Evolutionary conservation across 2,113 vertebrate genomes (phyloP).

Genomic region (Hyperopisus bebe): DNA sequence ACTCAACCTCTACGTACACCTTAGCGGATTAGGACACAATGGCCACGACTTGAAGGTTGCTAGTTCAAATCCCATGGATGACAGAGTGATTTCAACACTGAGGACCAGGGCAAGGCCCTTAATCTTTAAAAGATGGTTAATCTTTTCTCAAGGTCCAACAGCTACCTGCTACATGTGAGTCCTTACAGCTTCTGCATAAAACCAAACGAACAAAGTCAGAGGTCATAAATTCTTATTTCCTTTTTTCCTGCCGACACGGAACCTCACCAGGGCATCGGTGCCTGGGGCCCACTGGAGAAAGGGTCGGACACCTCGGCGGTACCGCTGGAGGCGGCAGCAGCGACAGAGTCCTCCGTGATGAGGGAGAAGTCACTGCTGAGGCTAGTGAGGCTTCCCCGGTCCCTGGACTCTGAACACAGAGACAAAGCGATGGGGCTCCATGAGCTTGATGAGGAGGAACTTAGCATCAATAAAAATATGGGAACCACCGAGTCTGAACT

Average conservation of each 20-base stretch:
- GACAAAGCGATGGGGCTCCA: neutral
- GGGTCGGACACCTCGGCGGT: conserved; percentile 73
- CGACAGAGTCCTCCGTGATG: conserved; percentile 77
- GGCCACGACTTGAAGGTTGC: neutral
- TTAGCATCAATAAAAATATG: neutral
- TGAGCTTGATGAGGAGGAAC: neutral
- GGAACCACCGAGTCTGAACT: neutral
- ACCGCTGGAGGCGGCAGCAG: conserved; percentile 64
- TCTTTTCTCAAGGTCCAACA: neutral
- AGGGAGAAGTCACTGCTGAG: conserved; percentile 93
- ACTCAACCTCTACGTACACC: neutral
- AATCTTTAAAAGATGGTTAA: neutral
- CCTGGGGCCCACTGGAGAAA: conserved; percentile 63
- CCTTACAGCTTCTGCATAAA: neutral
- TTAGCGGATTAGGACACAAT: neutral
- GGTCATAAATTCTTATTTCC: neutral
- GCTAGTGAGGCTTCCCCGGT: conserved; percentile 88
- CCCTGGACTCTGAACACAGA: conserved; percentile 64
- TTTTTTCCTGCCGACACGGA: neutral
- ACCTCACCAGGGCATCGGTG: conserved; percentile 77
- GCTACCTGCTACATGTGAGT: neutral
- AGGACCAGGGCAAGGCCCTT: neutral
- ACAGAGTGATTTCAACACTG: neutral
- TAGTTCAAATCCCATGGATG: neutral
- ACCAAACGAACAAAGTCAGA: neutral